phyloP scores from a whole-genome alignment of 2,888 invertebrate species.

The Lycia hirtaria region DNA sequence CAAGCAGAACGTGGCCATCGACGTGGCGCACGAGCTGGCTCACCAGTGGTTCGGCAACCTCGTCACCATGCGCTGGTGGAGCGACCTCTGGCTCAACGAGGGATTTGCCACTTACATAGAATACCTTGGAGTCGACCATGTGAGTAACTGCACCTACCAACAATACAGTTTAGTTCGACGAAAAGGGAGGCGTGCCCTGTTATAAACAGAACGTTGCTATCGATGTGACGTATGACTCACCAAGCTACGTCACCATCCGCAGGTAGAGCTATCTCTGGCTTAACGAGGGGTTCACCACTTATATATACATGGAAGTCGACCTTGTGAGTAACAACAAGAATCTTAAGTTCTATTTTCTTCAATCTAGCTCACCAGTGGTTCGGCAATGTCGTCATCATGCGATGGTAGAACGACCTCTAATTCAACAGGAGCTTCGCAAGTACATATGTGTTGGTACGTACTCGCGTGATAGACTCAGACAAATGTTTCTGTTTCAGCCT shows the following conservation, averaged over 20 bases:
- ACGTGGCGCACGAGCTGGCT: constrained; percentile 88
- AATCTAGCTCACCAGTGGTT: constrained; percentile 88
- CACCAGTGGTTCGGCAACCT: constrained; percentile 92
- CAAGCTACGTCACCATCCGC: constrained; percentile 89
- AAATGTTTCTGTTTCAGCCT: no score
- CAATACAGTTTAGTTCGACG: no score
- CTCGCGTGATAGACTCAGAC: no score
- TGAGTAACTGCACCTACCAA: constrained; percentile 60
- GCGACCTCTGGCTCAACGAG: constrained; percentile 89
- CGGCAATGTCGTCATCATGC: constrained; percentile 90
- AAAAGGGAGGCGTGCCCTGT: constrained; percentile 72
- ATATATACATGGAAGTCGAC: constrained; percentile 83
- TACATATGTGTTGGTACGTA: no score
- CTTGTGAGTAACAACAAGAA: constrained; percentile 67
- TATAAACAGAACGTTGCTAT: constrained; percentile 84
- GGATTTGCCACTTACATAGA: constrained; percentile 89
- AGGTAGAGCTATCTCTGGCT: constrained; percentile 91
- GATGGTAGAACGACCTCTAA: constrained; percentile 90
- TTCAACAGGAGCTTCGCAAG: constrained; percentile 91
- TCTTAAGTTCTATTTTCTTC: no score
- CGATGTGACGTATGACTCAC: constrained; percentile 88
- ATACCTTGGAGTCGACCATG: constrained; percentile 81
- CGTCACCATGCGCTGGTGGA: constrained; percentile 89
- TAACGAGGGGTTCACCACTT: constrained; percentile 90
- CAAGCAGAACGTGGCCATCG: constrained; percentile 83